phyloP scores from a whole-genome alignment of 2,113 vertebrate genomes.

The Mirounga angustirostris region DNA sequence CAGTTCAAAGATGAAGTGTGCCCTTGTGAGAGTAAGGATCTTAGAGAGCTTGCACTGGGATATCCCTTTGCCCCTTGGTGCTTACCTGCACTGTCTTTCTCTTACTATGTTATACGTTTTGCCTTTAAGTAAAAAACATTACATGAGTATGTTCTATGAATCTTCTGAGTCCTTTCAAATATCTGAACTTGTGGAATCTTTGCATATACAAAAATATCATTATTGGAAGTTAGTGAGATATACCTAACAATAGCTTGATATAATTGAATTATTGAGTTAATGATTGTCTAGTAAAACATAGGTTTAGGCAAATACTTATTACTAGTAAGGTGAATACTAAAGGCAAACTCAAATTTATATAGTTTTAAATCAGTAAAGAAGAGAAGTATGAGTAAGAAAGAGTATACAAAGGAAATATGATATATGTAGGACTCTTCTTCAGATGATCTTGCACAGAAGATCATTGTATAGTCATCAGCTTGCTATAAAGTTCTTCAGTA shows the following conservation, averaged over 20 bases:
- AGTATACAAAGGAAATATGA: not conserved
- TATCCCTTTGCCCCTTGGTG: not conserved
- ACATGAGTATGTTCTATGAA: not conserved
- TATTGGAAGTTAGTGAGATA: not conserved
- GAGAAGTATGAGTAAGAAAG: not conserved
- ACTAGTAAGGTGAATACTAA: not conserved
- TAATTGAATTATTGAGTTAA: not conserved
- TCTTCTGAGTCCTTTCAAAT: constrained; percentile 22
- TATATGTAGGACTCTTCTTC: not conserved
- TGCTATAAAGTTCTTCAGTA: not conserved
- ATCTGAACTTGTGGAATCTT: not conserved
- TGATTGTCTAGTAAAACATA: not conserved
- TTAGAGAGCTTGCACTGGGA: not conserved
- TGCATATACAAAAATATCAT: not conserved
- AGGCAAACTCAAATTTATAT: not conserved
- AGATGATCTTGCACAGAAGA: not conserved
- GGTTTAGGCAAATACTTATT: not conserved
- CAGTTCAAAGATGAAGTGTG: not conserved
- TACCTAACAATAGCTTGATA: not conserved
- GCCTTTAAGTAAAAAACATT: constrained; percentile 16
- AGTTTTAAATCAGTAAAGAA: constrained; percentile 40
- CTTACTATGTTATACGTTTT: not conserved
- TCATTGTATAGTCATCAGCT: not conserved
- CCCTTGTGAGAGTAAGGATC: not conserved
- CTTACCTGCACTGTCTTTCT: not conserved